Evolutionary conservation across 2,113 vertebrate genomes (phyloP), one percentile per base, ranked within the genome.

Genomic region (Ciconia maguari): DNA sequence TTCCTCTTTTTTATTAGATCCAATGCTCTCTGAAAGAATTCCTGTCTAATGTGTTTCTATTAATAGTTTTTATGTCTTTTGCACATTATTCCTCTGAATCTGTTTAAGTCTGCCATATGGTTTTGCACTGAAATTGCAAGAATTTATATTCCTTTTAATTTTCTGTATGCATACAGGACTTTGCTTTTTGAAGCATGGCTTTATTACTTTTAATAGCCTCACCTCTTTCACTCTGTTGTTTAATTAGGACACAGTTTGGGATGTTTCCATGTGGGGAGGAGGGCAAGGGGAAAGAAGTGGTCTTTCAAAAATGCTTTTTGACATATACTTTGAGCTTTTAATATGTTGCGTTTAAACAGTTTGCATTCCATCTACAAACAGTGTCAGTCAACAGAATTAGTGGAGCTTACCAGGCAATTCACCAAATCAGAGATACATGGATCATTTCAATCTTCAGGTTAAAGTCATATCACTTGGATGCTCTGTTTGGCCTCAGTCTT

Each of bases 241-340:
- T 61, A 52, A 44, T 65, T 69, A 69, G 24, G 25, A 41, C 16
- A 42, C 5, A 68, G 7, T 44, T 62, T 49, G n/a, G 19, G 22
- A 68, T 55, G 15, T 29, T 87, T 77, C 11, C 15, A 69, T 5
- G 9, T 49, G 16, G 32, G 48, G 12, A 72, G 16, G 1, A 66
- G 2, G 2, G 27, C 29, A 9, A 84, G 24, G 11, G 5, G 4
- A 4, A 49, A 83, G 52, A 54, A 27, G 2, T 1, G 5, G 27
- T 62, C 32, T 79, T 83, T 83, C 36, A 62, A 79, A 94, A 80
- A 58, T 27, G 18, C 7, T 76, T 68, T 75, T 82, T 57, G 36
- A 66, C 15, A 38, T 10, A 17, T 2, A 55, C 7, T 78, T 78
- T 62, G 11, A 78, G 16, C 5, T 89, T 83, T 84, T 29, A 84